phyloP scores from a whole-genome alignment of 2,888 invertebrate species.

The Smittia sp. region DNA sequence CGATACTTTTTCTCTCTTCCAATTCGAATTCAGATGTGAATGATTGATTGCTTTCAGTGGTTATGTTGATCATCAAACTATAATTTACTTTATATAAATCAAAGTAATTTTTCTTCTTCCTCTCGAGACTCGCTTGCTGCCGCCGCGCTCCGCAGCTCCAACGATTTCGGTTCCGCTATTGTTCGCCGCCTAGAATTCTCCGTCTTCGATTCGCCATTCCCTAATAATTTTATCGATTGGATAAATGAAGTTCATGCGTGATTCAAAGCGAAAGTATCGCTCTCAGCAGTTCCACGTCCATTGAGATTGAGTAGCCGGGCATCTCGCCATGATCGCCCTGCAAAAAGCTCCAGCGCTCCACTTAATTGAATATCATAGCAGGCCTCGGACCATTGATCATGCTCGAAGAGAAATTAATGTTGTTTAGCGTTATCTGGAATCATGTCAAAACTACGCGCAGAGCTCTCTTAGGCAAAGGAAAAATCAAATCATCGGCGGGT shows the following conservation, averaged over 20 bases:
- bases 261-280: background rate
- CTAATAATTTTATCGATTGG: slow-evolving; percentile 4
- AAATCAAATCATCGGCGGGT: background rate
- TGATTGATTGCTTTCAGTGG: slow-evolving; percentile 40
- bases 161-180: background rate
- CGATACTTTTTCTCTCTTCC: background rate
- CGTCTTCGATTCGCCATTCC: background rate
- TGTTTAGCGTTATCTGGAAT: background rate
- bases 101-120: background rate
- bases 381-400: background rate
- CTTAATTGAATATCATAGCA: background rate
- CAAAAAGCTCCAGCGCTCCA: background rate
- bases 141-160: too few species aligned
- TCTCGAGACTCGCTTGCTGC: background rate
- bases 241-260: background rate
- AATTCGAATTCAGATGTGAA: slow-evolving; percentile 2
- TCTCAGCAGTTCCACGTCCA: background rate
- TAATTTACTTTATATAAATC: slow-evolving; percentile 36
- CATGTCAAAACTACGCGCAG: background rate
- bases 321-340: too few species aligned
- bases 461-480: background rate
- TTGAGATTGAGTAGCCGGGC: too few species aligned
- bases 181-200: background rate
- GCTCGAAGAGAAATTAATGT: background rate
- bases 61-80: slow-evolving; percentile 40